These are phyloP conservation scores for Halocynthia roretzi DNA, from an alignment of 23 tunicate species.

Conservation along the genomic window DNA sequence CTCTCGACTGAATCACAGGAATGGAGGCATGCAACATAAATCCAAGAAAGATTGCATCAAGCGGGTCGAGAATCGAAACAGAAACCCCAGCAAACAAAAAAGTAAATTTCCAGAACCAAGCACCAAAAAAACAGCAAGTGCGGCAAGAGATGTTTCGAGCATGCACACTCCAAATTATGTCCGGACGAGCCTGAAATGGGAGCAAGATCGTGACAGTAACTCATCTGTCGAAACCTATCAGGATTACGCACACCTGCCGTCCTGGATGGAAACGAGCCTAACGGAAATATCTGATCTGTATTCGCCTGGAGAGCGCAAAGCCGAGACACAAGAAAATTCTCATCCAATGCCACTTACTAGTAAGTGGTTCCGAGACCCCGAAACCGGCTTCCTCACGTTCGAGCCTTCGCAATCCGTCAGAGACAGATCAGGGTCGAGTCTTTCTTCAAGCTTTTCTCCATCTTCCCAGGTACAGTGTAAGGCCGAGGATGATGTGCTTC, in stretches of 20 bases:
- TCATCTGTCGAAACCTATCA: neutral
- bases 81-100: neutral
- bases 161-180: neutral
- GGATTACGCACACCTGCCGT: conserved; percentile 26
- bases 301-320: neutral
- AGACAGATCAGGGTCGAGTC: conserved; percentile 6
- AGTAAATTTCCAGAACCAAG: neutral
- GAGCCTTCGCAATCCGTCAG: conserved; percentile 51
- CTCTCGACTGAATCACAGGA: too few relatives aligned
- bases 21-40: too few relatives aligned
- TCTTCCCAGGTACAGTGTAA: neutral
- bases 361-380: conserved; percentile 88
- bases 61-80: too few relatives aligned
- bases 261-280: conserved; percentile 18
- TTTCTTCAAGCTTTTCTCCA: neutral
- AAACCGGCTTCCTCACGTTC: conserved; percentile 70
- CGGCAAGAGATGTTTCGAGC: neutral
- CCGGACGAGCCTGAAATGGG: neutral
- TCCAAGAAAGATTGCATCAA: too few relatives aligned
- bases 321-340: neutral
- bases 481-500: neutral
- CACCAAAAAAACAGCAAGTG: neutral
- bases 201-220: neutral
- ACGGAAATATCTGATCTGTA: conserved; percentile 8
- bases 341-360: conserved; percentile 22